phyloP scores from a whole-genome alignment of 2,797 vertebrate species.

The Cuculus canorus region DNA sequence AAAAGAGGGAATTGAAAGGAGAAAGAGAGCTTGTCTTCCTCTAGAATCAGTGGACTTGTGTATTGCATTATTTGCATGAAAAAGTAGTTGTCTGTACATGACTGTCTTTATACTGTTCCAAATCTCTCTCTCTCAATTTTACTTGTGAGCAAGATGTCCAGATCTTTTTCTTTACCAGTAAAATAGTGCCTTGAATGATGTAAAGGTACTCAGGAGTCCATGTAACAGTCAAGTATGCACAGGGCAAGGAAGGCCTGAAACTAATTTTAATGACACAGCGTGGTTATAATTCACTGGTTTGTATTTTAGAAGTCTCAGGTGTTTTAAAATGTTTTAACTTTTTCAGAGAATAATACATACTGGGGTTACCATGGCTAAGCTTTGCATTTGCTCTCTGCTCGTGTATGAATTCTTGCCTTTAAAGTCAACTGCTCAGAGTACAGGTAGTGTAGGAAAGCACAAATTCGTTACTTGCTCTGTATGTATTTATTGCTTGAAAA shows the following conservation, averaged over 20 bases:
- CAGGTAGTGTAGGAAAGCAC: not conserved
- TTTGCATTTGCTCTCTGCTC: not conserved
- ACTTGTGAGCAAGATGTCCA: constrained; percentile 22
- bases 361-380: not conserved
- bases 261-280: not conserved
- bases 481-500: not conserved
- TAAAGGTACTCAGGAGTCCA: not conserved
- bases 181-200: not conserved
- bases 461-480: not conserved
- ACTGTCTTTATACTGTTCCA: constrained; percentile 50
- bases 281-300: not conserved
- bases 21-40: constrained; percentile 62
- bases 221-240: not conserved
- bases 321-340: not conserved
- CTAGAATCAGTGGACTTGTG: constrained; percentile 64
- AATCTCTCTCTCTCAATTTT: not conserved
- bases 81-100: constrained; percentile 63
- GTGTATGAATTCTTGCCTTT: not conserved
- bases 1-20: constrained; percentile 67
- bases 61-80: constrained; percentile 77
- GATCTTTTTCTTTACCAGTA: not conserved
- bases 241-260: not conserved
- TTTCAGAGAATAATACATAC: not conserved
- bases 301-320: not conserved
- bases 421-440: not conserved